Evolutionary conservation across 2,888 invertebrate species (phyloP).

Genomic region (Macrosiphum euphorbiae): DNA sequence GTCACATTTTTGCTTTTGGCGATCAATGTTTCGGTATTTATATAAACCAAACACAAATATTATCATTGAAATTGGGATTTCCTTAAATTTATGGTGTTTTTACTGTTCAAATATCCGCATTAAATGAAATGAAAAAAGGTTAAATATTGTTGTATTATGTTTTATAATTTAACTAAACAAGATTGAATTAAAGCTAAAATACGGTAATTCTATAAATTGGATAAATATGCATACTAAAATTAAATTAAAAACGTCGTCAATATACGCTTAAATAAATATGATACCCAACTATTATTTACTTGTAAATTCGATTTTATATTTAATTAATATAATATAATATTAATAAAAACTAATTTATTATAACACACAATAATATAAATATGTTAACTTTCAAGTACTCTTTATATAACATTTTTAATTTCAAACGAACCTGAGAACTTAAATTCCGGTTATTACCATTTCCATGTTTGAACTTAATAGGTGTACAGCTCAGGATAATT

Average conservation of each 20-base stretch:
- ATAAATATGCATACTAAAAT: not conserved
- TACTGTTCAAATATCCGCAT: not conserved
- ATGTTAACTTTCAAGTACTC: no score
- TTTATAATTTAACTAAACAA: not conserved
- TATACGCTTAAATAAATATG: not conserved
- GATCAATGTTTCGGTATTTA: not conserved
- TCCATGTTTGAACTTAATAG: no score
- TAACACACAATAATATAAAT: no score
- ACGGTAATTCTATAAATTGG: not conserved
- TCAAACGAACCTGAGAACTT: no score
- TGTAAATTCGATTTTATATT: not conserved
- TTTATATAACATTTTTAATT: no score
- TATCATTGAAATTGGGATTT: not conserved
- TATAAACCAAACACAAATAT: not conserved
- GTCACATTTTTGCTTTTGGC: not conserved
- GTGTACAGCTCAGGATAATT: no score
- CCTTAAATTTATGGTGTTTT: not conserved
- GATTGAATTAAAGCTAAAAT: not conserved
- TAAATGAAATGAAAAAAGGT: not conserved
- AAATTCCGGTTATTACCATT: no score
- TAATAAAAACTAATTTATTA: no score
- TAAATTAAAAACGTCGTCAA: not conserved
- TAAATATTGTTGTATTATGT: not conserved
- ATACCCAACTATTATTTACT: not conserved
- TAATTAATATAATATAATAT: not conserved